Base-by-base conservation (phyloP, 2,113 vertebrate species). In the Aplodontia rufa region DNA sequence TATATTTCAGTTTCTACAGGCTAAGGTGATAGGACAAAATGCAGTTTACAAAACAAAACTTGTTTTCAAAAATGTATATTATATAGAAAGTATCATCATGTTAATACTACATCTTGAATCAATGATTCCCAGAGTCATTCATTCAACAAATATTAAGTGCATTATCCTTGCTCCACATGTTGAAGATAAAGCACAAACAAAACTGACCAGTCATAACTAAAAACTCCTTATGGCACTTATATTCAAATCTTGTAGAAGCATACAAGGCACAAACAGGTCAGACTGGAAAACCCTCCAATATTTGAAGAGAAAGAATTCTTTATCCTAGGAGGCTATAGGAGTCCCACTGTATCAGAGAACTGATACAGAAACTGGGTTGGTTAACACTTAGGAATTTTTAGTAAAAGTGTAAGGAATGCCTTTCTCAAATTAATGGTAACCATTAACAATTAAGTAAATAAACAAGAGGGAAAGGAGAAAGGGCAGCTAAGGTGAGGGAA, bases 1-100 rank as follows among this genome's bases (percentile, higher is more conserved):
- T 55, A 55, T 22, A 55, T 55, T 55, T 55, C 8, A 55, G 53
- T 55, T 55, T 55, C 22, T 55, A 55, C 22, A 55, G 20, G 53
- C 53, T 55, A 20, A 55, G 20, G 53, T 55, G 53, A 55, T 55
- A 55, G 22, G 51, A 55, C 53, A 55, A 53, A 55, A 55, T 55
- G 20, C 82, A 91, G 14, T 91, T 60, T 71, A 84, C 17, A 76
- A 91, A 49, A 40, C 49, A 93, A 87, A 86, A 83, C n/a, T 66
- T 89, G 37, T 45, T 84, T 75, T 53, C 42, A 62, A 69, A 92
- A 94, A 49, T n/a, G n/a, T n/a, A 92, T 8, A 68, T 35, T 72
- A 84, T 5, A 37, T 17, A 80, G n/a, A 88, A 81, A 90, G 28
- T 75, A 69, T 71, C 37, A 71, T 69, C 40, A 53, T 1, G 74